Evolutionary conservation across 53 echinoderm and acorn worm genomes (phyloP).

Genomic region (Mesocentrotus franciscanus): DNA sequence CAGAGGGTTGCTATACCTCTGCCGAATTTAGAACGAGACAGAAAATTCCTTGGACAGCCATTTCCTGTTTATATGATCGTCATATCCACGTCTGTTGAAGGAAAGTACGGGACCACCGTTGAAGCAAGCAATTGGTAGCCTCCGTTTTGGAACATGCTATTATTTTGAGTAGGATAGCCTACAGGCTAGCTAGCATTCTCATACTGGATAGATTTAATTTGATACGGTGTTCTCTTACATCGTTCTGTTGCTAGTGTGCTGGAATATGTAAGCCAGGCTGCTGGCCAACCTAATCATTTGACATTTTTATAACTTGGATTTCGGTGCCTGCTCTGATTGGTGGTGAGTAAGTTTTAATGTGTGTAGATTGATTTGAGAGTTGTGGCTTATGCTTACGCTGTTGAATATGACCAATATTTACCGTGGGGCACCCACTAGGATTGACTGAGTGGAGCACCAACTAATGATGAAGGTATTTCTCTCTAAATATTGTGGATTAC

Average conservation of each 20-base stretch:
- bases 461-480: background rate
- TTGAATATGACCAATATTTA: constrained; percentile 14
- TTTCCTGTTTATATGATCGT: constrained; percentile 51
- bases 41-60: constrained; percentile 55
- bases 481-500: background rate
- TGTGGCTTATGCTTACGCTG: background rate
- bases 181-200: constrained; percentile 20
- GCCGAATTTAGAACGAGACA: constrained; percentile 57
- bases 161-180: constrained; percentile 35
- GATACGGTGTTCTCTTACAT: constrained; percentile 54
- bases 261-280: background rate
- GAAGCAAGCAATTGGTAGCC: constrained; percentile 23
- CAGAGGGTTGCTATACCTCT: background rate
- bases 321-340: background rate
- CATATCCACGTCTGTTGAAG: background rate
- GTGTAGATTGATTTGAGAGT: background rate
- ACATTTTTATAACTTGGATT: constrained; percentile 14
- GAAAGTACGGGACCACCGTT: constrained; percentile 5
- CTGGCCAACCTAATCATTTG: constrained; percentile 1
- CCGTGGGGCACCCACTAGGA: background rate
- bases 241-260: constrained; percentile 14
- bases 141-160: constrained; percentile 24
- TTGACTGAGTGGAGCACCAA: background rate
- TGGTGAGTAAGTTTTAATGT: constrained; percentile 45
- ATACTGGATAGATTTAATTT: constrained; percentile 52